These are phyloP conservation scores for Hylaeus volcanicus DNA, from an alignment of 1,140 invertebrate genomes.

Conservation along the genomic window DNA sequence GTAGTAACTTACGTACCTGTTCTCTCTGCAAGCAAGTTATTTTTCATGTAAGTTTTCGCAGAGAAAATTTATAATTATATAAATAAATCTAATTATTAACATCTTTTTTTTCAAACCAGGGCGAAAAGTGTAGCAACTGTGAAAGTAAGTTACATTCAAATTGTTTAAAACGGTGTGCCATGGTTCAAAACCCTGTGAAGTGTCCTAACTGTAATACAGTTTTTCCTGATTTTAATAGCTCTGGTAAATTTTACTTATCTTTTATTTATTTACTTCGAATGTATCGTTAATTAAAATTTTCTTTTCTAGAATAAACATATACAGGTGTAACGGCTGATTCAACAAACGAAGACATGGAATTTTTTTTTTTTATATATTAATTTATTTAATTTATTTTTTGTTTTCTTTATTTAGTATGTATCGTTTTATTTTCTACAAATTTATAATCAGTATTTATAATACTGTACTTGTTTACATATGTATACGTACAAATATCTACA, in stretches of 20 bases:
- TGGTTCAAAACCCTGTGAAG: constrained; percentile 42
- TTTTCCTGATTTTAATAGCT: constrained; percentile 11
- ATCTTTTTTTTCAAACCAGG: constrained; percentile 53
- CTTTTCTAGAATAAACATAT: neutral
- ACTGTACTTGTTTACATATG: neutral
- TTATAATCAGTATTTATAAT: neutral
- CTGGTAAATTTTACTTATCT: neutral
- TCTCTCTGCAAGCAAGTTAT: constrained; percentile 70
- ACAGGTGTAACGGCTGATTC: neutral
- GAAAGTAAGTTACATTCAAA: constrained; percentile 57
- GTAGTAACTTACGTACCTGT: constrained; percentile 64
- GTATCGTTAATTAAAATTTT: neutral
- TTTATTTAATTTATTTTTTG: neutral
- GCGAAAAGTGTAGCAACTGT: constrained; percentile 66
- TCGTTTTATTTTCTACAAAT: neutral
- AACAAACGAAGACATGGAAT: neutral
- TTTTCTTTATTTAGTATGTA: neutral
- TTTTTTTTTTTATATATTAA: neutral
- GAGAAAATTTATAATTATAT: constrained; percentile 1
- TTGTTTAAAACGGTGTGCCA: constrained; percentile 61
- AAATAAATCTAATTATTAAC: constrained; percentile 12
- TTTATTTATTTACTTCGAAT: neutral
- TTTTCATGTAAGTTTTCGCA: constrained; percentile 69
- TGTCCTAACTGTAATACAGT: constrained; percentile 63
- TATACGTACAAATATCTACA: constrained; percentile 1